Percentiles rank a stretch among this genome's conserved stretches.
Conservation (phyloP, 2,113 vertebrate genomes). For the Platanista minor region DNA sequence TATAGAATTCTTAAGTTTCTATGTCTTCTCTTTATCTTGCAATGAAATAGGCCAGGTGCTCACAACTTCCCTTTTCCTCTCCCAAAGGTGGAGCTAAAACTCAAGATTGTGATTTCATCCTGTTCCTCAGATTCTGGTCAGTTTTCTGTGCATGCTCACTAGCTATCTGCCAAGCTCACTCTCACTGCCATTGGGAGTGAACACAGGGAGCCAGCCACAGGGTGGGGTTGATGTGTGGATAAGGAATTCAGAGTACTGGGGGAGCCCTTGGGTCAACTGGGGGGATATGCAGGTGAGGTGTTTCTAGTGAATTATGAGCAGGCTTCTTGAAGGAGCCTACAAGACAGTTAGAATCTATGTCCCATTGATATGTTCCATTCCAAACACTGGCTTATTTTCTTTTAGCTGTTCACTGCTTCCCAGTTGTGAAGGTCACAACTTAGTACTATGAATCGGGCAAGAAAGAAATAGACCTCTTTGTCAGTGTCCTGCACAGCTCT, state of each 20-base stretch:
- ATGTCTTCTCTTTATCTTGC: neutral
- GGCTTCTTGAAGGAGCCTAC: neutral
- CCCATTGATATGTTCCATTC: neutral
- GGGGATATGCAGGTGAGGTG: neutral
- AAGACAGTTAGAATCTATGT: neutral
- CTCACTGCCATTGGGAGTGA: neutral
- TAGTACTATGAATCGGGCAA: neutral
- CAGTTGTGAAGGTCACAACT: neutral
- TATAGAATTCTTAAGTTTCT: neutral
- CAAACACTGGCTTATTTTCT: neutral
- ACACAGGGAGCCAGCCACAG: neutral
- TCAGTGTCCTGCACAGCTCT: neutral
- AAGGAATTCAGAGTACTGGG: neutral
- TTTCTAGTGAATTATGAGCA: neutral
- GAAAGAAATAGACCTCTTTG: neutral
- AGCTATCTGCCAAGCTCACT: neutral
- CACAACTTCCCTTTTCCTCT: neutral
- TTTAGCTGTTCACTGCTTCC: neutral
- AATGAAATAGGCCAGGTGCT: neutral
- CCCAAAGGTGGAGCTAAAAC: neutral
- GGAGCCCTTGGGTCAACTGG: neutral
- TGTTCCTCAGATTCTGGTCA: neutral
- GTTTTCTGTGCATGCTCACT: too few species aligned
- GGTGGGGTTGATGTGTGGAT: neutral
- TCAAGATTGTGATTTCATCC: neutral